Conservation (phyloP, 2,797 vertebrate genomes). For the Uromys caudimaculatus region DNA sequence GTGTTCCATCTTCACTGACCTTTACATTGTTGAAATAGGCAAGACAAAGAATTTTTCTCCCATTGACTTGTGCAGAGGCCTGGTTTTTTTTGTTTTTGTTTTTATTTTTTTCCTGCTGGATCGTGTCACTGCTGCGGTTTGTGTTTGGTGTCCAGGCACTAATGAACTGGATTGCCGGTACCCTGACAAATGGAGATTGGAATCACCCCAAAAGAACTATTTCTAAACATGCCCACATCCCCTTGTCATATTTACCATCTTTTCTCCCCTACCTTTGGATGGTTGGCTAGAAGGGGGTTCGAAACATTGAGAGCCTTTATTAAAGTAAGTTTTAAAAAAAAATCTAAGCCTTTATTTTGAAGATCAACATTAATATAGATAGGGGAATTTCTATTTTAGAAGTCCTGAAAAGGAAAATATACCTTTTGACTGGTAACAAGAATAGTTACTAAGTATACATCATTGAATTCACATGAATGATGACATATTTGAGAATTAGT, state of each 20-base stretch:
- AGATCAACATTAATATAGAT: not conserved
- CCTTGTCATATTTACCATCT: not conserved
- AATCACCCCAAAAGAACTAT: not conserved
- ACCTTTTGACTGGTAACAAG: not conserved
- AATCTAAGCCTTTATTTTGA: not conserved
- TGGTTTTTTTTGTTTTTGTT: not conserved
- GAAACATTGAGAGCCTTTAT: not conserved
- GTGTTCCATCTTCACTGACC: not conserved
- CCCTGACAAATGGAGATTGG: no score
- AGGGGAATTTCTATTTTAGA: not conserved
- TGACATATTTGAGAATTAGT: not conserved
- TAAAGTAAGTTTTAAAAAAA: not conserved
- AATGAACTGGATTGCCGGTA: not conserved
- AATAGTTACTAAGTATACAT: not conserved
- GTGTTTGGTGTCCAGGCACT: not conserved
- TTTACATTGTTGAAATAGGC: not conserved
- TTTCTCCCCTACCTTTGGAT: not conserved
- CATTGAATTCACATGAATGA: not conserved
- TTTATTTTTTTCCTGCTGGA: not conserved
- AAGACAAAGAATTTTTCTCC: not conserved
- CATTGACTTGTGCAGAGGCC: not conserved
- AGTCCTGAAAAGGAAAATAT: not conserved
- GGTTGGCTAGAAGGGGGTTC: not conserved
- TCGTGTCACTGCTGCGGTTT: not conserved
- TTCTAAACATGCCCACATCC: not conserved